Conservation (phyloP, 2,113 vertebrate species). For the Acinonyx jubatus region DNA sequence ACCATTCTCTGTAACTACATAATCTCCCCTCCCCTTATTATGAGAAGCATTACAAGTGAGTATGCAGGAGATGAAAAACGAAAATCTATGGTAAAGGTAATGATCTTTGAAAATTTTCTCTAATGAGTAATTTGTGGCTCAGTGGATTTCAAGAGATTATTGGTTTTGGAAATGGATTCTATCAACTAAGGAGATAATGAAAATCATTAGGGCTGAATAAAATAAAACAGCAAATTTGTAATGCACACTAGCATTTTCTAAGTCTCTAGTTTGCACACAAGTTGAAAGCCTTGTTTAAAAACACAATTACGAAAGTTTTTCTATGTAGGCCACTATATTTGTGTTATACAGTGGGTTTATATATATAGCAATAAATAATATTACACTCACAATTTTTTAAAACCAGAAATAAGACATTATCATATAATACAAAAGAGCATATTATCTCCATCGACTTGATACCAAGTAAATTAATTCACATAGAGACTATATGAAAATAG, state of each 20-base stretch:
- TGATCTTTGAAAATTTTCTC: conserved; percentile 89
- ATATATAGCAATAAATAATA: neutral
- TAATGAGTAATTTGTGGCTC: conserved; percentile 90
- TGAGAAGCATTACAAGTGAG: conserved; percentile 62
- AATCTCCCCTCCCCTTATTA: conserved; percentile 73
- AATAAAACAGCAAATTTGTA: conserved; percentile 84
- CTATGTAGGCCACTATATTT: neutral
- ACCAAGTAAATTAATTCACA: neutral
- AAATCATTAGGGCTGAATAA: conserved; percentile 86
- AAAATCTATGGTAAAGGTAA: conserved; percentile 88
- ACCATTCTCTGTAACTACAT: conserved; percentile 71
- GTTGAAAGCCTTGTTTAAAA: conserved; percentile 77
- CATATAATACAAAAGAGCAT: neutral
- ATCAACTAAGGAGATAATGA: conserved; percentile 88
- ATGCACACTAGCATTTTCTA: conserved; percentile 70
- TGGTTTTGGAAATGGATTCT: conserved; percentile 89
- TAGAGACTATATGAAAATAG: neutral
- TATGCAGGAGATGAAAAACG: conserved; percentile 82
- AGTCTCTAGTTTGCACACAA: conserved; percentile 75
- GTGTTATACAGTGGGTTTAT: neutral
- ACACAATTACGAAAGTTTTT: conserved; percentile 51
- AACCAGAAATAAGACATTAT: neutral
- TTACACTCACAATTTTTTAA: neutral
- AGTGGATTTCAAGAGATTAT: conserved; percentile 89
- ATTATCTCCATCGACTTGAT: neutral